Conservation (phyloP, 2,113 vertebrate species). For the Protobothrops flavoviridis region DNA sequence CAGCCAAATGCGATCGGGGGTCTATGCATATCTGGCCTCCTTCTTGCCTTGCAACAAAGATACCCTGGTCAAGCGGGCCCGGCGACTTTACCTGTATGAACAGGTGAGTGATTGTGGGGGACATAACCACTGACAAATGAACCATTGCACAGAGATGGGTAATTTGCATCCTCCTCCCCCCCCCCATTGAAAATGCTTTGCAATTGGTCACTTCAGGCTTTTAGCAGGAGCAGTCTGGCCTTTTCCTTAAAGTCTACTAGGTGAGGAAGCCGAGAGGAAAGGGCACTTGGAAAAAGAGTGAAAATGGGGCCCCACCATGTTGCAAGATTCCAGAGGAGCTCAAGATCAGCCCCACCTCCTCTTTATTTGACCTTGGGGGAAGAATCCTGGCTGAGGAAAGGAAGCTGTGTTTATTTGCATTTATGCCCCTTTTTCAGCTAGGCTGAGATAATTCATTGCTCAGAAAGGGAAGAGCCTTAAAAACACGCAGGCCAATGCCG, state of each 20-base stretch:
- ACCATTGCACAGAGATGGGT: not conserved
- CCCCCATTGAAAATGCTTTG: not conserved
- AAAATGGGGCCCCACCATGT: not conserved
- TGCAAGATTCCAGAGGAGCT: not conserved
- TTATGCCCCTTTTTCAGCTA: not conserved
- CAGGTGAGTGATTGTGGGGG: slow-evolving; percentile 72
- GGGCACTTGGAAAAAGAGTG: not conserved
- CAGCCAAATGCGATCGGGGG: slow-evolving; percentile 80
- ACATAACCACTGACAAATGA: fast-evolving
- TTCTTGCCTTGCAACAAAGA: slow-evolving; percentile 93
- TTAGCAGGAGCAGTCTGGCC: not conserved
- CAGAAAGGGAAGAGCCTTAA: not conserved
- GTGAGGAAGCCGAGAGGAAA: not conserved
- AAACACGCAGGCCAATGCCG: not conserved
- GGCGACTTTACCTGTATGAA: slow-evolving; percentile 79
- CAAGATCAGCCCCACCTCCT: not conserved
- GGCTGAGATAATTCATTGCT: too few relatives aligned
- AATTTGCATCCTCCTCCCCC: not conserved
- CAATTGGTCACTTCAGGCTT: not conserved
- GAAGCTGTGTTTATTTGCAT: not conserved
- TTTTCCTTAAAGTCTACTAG: not conserved
- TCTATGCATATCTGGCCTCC: slow-evolving; percentile 86
- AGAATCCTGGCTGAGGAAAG: not conserved
- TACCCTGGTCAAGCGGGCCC: slow-evolving; percentile 83
- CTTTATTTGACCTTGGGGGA: not conserved